Base-by-base conservation (phyloP, 2,113 vertebrate genomes). In the Turnix velox region DNA sequence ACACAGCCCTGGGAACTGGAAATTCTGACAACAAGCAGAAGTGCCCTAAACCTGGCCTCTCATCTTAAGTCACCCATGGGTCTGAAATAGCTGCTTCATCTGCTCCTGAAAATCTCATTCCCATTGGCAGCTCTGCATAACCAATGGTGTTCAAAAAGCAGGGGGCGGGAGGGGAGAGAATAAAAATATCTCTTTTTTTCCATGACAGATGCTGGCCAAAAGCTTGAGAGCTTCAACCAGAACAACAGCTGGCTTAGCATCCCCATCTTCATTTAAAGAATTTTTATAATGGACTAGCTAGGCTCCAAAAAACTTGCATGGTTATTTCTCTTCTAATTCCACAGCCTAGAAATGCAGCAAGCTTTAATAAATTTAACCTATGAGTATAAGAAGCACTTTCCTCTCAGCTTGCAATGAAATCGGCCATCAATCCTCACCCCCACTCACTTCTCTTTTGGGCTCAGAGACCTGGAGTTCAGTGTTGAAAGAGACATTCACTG, bases 51-150 rank as follows among this genome's bases (percentile, higher is more conserved):
- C 10, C 14, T 77, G 24, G 8, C 22, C 78, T 87, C 22, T 66
- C 7, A 30, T 58, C 33, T 11, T 1, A 0, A 49, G 25, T 5
- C 31, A 62, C 9, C 7, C 1, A 5, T 15, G 35, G 33, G 43
- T 45, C 52, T 67, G 58, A 46, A 81, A 61, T 0, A 74, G 19
- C 37, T 71, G 33, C 37, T 84, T 61, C 37, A 43, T 25, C 42
- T 81, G 22, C 35, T 45, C 24, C 78, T 82, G 39, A 40, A 90
- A 74, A 24, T 18, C 68, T 82, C 30, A 14, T 37, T 37, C 43
- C 43, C 16, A 11, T 18, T 48, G 33, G 45, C 59, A 89, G 74
- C n/a, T 25, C 45, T 30, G n/a, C n/a, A 69, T 0, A 1, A 14
- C 28, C 37, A 35, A 4, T 5, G 4, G 20, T 24, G 66, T 35